Evolutionary conservation across 2,888 invertebrate species (phyloP).

Genomic region (Drosophila nr. perissopoda): DNA sequence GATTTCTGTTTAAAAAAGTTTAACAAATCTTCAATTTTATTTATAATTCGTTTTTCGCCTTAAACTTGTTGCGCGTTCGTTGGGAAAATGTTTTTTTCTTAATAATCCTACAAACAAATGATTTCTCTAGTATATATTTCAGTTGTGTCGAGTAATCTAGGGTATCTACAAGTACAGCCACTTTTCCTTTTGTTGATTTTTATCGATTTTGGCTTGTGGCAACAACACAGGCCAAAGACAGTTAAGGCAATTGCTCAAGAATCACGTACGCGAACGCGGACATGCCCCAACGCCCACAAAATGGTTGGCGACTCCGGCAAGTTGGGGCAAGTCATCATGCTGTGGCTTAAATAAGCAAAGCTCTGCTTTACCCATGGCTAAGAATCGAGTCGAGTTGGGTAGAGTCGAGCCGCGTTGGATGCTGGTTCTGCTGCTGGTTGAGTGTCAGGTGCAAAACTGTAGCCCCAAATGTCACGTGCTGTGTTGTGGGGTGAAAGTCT

Average conservation of each 20-base stretch:
- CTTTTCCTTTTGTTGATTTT: constrained; percentile 9
- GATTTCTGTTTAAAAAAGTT: background rate
- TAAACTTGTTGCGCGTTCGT: background rate
- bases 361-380: constrained; percentile 28
- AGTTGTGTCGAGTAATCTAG: background rate
- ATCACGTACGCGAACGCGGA: constrained; percentile 73
- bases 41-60: accelerated
- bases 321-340: constrained; percentile 25
- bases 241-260: constrained; percentile 55
- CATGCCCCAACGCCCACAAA: constrained; percentile 50
- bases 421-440: constrained; percentile 11
- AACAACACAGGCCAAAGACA: constrained; percentile 21
- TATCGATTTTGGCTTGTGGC: constrained; percentile 49
- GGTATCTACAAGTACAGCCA: background rate
- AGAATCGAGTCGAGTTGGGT: constrained; percentile 15
- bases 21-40: background rate
- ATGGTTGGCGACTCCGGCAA: constrained; percentile 16
- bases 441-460: constrained; percentile 38
- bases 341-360: constrained; percentile 56
- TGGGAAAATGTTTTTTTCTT: background rate
- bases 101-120: background rate
- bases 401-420: constrained; percentile 20
- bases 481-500: constrained; percentile 1
- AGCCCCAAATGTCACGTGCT: constrained; percentile 56
- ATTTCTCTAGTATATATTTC: background rate